Conservation (phyloP, 2,797 vertebrate species). For the Buphagus erythrorhynchus region DNA sequence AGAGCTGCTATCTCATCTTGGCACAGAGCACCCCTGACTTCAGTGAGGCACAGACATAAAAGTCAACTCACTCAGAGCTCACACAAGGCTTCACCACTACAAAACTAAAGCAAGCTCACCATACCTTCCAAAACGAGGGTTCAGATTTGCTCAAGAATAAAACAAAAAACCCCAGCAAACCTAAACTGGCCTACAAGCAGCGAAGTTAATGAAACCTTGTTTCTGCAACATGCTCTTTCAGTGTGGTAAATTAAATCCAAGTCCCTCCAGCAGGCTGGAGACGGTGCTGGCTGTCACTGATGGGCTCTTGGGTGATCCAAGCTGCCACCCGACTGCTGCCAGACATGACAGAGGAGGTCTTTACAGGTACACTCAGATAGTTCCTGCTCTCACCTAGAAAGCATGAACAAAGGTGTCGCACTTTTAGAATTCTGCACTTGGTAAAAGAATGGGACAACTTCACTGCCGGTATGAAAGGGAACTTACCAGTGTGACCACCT, state of each 20-base stretch:
- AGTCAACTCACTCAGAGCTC: not conserved
- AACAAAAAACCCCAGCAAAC: not conserved
- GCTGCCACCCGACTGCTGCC: fast-evolving
- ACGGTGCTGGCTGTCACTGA: fast-evolving
- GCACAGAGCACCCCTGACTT: not conserved
- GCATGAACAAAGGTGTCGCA: not conserved
- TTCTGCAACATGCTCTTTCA: not conserved
- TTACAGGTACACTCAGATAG: not conserved
- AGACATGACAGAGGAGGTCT: not conserved
- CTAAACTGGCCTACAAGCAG: not conserved
- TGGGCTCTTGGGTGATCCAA: fast-evolving
- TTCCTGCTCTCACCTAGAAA: not conserved
- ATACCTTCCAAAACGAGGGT: not conserved
- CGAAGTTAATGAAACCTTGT: not conserved
- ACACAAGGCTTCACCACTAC: not conserved
- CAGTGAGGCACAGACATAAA: not conserved
- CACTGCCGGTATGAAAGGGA: not conserved
- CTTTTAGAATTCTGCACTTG: not conserved
- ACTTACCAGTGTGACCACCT: not conserved
- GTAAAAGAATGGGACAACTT: not conserved
- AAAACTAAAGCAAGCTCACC: not conserved
- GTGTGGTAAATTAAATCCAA: not conserved
- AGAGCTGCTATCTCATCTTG: not conserved
- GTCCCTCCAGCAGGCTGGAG: not conserved
- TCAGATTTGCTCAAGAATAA: not conserved